Evolutionary conservation across 1,140 invertebrate genomes (phyloP), one percentile per base, ranked within the genome.

Genomic region (Caenorhabditis briggsae): DNA sequence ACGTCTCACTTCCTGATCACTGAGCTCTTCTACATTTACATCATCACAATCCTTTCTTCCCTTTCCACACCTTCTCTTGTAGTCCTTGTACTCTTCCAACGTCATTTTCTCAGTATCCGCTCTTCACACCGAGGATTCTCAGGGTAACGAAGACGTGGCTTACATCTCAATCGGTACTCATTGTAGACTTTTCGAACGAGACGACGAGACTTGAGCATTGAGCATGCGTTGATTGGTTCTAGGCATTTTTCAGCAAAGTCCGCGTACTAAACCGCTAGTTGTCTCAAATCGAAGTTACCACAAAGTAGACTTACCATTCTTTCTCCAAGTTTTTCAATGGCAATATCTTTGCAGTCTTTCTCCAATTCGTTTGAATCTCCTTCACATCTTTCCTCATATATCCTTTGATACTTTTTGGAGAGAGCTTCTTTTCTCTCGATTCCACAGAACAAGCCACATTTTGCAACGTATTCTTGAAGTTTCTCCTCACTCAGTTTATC

Each of bases 371-470:
- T 78, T 1, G 46, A 11, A 41, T 78, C 70, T 78, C 70, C 70
- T 78, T 78, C 70, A 78, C 70, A 78, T 78, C 46, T 78, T 11
- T 78, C 46, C 12, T 78, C 70, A 23, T 46, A 78, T 0, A 78
- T 6, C 41, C n/a, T 78, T 14, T 43, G 33, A n/a, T 78, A 46
- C n/a, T 78, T 53, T n/a, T 53, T 50, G 7, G 70, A 50, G 3
- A 78, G 33, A 11, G 14, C 20, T 23, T 78, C 46, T 50, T 78
- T 78, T 23, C 70, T 14, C 7, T 78, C 70, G 11, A 78, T 78
- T 78, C 70, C 70, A 78, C 70, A 78, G 70, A 78, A 78, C 14
- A 78, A 50, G 53, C 70, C 70, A 78, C 70, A 78, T 50, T 78
- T 50, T 2, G 53, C 46, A 6, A 78, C 70, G n/a, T 78, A 78